phyloP scores from a whole-genome alignment of 1,140 invertebrate species.

The Drosophila kikkawai region DNA sequence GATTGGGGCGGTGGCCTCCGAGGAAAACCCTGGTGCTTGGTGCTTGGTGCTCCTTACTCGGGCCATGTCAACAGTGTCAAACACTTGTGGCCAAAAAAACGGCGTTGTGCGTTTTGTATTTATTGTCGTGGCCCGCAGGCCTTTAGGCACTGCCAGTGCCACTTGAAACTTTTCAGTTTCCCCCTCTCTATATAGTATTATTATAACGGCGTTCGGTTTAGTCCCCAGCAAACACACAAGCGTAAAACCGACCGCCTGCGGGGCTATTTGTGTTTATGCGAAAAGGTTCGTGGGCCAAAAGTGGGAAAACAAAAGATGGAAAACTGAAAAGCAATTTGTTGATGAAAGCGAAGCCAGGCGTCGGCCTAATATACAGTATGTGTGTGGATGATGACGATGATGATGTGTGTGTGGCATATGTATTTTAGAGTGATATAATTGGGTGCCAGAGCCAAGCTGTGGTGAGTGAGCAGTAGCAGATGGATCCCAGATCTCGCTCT shows the following conservation, averaged over 20 bases:
- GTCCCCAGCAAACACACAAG: conserved; percentile 23
- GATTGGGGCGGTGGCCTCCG: conserved; percentile 3
- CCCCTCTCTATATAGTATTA: conserved; percentile 20
- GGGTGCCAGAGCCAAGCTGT: conserved; percentile 36
- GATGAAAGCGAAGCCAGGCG: conserved; percentile 50
- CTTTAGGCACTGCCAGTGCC: conserved; percentile 51
- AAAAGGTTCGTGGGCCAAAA: conserved; percentile 17
- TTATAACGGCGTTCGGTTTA: conserved; percentile 24
- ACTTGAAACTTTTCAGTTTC: conserved; percentile 60
- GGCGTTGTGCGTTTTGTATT: conserved; percentile 37
- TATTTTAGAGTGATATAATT: conserved; percentile 24
- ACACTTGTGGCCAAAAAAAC: conserved; percentile 67
- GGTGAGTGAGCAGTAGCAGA: conserved; percentile 10
- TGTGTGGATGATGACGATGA: background rate
- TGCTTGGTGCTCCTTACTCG: background rate
- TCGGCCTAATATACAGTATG: conserved; percentile 4
- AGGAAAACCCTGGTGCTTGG: background rate
- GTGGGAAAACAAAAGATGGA: conserved; percentile 27
- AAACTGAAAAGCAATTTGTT: conserved; percentile 37
- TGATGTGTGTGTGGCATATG: conserved; percentile 18
- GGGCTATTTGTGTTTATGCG: conserved; percentile 46
- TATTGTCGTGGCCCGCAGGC: conserved; percentile 42
- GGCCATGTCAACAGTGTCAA: conserved; percentile 60
- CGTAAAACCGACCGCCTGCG: conserved; percentile 15
- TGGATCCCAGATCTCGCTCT: conserved; percentile 12